Conservation (phyloP, 2,888 invertebrate species). For the Leptodirus hochenwartii region DNA sequence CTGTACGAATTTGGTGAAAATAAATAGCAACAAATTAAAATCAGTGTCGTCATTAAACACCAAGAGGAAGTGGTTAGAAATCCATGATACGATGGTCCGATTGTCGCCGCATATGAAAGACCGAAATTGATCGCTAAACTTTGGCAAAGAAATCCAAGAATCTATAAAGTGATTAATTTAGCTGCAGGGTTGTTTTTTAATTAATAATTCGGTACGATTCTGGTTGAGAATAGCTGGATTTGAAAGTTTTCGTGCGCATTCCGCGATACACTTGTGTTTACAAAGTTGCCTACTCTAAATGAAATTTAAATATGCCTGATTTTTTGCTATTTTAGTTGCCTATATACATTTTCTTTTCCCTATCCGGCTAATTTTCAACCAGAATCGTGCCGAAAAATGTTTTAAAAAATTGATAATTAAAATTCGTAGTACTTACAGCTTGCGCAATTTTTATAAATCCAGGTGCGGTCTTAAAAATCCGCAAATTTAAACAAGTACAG, state of each 20-base stretch:
- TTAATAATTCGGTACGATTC: no score
- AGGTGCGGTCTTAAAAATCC: constrained; percentile 50
- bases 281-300: no score
- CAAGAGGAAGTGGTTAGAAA: constrained; percentile 67
- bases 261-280: no score
- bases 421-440: constrained; percentile 38
- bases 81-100: constrained; percentile 65
- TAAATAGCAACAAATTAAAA: constrained; percentile 59
- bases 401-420: constrained; percentile 5
- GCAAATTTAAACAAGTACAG: constrained; percentile 62
- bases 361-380: not conserved
- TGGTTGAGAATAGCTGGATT: no score
- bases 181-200: no score
- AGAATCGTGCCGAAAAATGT: no score
- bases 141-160: constrained; percentile 67
- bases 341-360: not conserved
- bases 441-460: constrained; percentile 60
- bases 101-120: constrained; percentile 45
- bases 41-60: constrained; percentile 56
- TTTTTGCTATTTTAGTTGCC: not conserved
- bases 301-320: not conserved
- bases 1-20: constrained; percentile 59
- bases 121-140: constrained; percentile 65
- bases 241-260: no score
- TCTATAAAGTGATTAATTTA: no score